Evolutionary conservation across 1,140 invertebrate genomes (phyloP).

Genomic region (Teleogryllus occipitalis): DNA sequence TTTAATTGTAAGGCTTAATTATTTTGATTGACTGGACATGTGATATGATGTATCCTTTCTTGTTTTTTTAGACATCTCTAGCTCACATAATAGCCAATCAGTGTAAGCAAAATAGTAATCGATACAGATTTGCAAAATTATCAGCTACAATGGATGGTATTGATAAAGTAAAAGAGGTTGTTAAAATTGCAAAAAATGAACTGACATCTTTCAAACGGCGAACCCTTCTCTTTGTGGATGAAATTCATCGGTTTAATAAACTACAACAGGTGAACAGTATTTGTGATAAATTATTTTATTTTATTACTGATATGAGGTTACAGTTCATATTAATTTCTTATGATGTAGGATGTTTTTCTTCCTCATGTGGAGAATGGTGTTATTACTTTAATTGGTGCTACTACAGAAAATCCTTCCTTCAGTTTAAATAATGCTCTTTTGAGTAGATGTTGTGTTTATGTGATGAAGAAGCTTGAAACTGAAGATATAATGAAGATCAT

Average conservation of each 20-base stretch:
- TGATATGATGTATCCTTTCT: background rate
- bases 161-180: constrained; percentile 66
- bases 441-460: constrained; percentile 65
- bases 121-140: constrained; percentile 59
- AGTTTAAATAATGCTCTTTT: constrained; percentile 70
- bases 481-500: constrained; percentile 55
- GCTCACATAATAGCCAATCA: constrained; percentile 64
- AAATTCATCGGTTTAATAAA: constrained; percentile 84
- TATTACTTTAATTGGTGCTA: constrained; percentile 74
- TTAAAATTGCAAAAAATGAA: constrained; percentile 66
- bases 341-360: constrained; percentile 59
- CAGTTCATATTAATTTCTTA: constrained; percentile 10
- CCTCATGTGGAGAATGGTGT: constrained; percentile 72
- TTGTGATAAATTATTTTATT: background rate
- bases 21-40: background rate
- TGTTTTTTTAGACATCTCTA: constrained; percentile 58
- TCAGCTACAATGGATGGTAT: constrained; percentile 69
- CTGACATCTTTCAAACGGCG: constrained; percentile 53
- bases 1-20: background rate
- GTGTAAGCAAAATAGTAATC: constrained; percentile 45
- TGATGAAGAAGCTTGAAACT: constrained; percentile 59
- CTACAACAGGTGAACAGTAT: constrained; percentile 46
- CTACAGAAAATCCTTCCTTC: constrained; percentile 84
- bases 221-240: constrained; percentile 80
- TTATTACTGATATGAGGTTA: background rate